Evolutionary conservation across 2,888 invertebrate genomes (phyloP), one percentile per base, ranked within the genome.

Genomic region (Gibbula magus): DNA sequence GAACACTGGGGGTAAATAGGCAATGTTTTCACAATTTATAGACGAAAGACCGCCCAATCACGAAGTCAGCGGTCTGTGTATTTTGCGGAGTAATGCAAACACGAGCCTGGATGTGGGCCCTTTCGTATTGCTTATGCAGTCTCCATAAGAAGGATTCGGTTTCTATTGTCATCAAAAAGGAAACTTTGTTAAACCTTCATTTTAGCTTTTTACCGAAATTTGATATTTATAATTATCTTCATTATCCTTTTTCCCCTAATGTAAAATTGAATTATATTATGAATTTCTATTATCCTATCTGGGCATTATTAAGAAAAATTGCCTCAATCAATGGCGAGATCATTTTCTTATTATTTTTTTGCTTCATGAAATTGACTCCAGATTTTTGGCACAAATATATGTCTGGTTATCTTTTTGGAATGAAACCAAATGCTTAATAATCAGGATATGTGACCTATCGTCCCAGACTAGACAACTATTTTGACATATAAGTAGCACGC

Each of bases 1-100:
- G 54, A 53, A 75, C 75, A 75, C 75, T 54, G 32, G 56, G 74
- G 77, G 70, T 80, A 82, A 82, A 82, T 79, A 82, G 73, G 75
- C 75, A 70, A 56, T 82, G 80, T 82, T 82, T 82, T 80, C 78
- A 82, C 80, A 82, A 80, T 80, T 82, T 78, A 76, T 70, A 67
- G 73, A 53, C 70, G 75, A 51, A 22, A 35, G 29, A 29, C 39
- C 16, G 53, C 29, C 75, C 75, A 35, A 75, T 75, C 75, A 75
- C 53, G 54, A 75, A 75, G 75, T 75, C 75, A 75, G 53, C 20
- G 75, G n/a, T 18, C 32, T 75, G 75, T 75, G 75, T 75, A 54
- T 53, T 75, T 75, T 53, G 75, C 32, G 32, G 54, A 54, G 53
- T 7, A 53, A 75, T 29, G 35, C 53, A 75, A 75, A 75, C 75